Percentiles rank a stretch among this genome's conserved stretches.
These are phyloP conservation scores for Chloropsis hardwickii DNA, from an alignment of 2,113 vertebrate species.

Conservation along the genomic window DNA sequence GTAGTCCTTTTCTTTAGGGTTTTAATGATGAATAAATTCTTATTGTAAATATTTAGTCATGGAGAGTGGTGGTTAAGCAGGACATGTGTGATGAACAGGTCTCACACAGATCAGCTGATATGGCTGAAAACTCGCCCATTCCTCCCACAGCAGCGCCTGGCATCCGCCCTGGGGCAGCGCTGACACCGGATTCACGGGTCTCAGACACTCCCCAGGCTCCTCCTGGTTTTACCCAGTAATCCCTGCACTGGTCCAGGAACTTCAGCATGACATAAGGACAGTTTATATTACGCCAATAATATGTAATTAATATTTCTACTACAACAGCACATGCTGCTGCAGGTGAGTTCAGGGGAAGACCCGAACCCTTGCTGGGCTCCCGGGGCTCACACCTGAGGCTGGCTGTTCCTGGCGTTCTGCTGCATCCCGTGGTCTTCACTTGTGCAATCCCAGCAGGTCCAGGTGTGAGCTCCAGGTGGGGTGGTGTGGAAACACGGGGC, in stretches of 20 bases:
- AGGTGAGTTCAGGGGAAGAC: background rate
- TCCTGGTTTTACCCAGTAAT: background rate
- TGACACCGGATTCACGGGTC: accelerated
- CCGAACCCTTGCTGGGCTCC: background rate
- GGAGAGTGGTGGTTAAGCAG: background rate
- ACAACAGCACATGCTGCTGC: accelerated
- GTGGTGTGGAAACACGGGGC: background rate
- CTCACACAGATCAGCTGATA: background rate
- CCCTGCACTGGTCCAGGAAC: background rate
- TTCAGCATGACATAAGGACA: background rate
- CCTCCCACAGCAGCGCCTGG: background rate
- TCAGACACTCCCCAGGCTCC: background rate
- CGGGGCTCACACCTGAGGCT: accelerated
- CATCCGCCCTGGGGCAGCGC: background rate
- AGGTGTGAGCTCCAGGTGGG: accelerated
- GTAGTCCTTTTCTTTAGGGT: background rate
- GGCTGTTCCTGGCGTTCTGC: background rate
- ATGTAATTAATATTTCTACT: accelerated
- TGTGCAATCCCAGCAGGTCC: background rate
- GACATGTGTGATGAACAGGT: background rate
- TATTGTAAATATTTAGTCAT: background rate
- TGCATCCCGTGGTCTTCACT: accelerated
- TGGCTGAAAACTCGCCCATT: accelerated
- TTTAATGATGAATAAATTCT: background rate
- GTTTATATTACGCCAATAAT: background rate